A percentile compares a stretch with the other conserved stretches of the same genome.
These are phyloP conservation scores for Capitulum mitella DNA, from an alignment of 2,888 invertebrate genomes.

Conservation along the genomic window DNA sequence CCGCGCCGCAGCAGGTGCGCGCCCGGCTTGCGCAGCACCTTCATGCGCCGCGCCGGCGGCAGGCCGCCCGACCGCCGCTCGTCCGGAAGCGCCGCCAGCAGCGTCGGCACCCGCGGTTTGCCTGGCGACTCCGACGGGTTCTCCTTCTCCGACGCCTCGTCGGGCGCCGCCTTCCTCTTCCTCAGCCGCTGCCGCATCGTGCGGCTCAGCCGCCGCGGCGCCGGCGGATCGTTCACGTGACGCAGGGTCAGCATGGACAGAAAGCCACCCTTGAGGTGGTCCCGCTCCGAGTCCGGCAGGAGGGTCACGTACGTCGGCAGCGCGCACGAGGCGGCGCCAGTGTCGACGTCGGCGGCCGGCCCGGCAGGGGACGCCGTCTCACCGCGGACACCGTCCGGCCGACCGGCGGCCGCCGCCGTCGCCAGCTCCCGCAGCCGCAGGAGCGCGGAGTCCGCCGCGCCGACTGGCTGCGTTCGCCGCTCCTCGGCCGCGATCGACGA, in stretches of 20 bases:
- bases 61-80: background rate
- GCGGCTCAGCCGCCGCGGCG: background rate
- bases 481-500: background rate
- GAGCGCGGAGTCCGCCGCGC: background rate
- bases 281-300: background rate
- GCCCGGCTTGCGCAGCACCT: background rate
- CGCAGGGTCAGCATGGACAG: background rate
- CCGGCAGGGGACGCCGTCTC: too few relatives aligned
- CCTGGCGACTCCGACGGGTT: background rate
- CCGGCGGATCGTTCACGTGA: background rate
- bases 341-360: background rate
- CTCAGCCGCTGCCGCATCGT: background rate
- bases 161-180: background rate
- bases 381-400: too few relatives aligned
- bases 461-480: background rate
- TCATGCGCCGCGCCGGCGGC: background rate
- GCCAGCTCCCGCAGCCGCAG: background rate
- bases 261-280: background rate
- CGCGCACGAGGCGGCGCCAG: background rate
- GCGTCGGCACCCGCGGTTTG: background rate
- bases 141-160: background rate
- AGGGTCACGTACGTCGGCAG: background rate
- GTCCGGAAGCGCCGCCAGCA: background rate
- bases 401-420: background rate
- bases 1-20: background rate